Base-by-base conservation (phyloP, 1,140 invertebrate genomes). In the Saccostrea echinata region DNA sequence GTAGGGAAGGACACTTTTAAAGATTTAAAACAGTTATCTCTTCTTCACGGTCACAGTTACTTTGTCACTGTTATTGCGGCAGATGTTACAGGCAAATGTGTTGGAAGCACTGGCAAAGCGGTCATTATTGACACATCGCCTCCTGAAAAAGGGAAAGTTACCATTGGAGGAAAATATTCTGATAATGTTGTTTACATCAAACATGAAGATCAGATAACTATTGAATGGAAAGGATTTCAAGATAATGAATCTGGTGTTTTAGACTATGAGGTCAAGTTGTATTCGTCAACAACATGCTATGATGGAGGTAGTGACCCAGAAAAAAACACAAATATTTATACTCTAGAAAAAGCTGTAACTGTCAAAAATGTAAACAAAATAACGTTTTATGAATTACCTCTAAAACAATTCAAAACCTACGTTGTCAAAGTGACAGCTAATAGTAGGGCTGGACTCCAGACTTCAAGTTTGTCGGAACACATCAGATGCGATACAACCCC, bases 111-210 rank as follows among this genome's bases (percentile, higher is more conserved):
- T 55, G 57, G 84, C 12, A 27, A 64, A 4, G 8, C 83, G 4
- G 2, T 90, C 13, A 64, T 84, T n/a, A 53, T 90, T 21, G 90
- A 90, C 71, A 86, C 84, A 18, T 87, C 88, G 35, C 85, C 85
- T 0, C 90, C 90, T 18, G 8, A 57, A 52, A 13, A 53, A 16
- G 43, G 51, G 52, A 35, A 43, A n/a, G 43, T 88, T 51, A n/a
- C 64, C 11, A 43, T 90, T 3, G 30, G 24, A 18, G 88, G 84
- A n/a, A 64, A 55, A 9, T 30, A 43, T 9, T 83, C 55, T 57
- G 51, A 81, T 16, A 86, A 52, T 71, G 35, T 82, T n/a, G 61
- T 52, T 27, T 89, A 71, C 86, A 64, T 89, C 24, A 55, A 53
- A 33, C 27, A 80, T 84, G 13, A 16, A 24, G 27, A 84, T 3